Evolutionary conservation across 2,797 vertebrate genomes (phyloP).

Genomic region (Falco concolor): DNA sequence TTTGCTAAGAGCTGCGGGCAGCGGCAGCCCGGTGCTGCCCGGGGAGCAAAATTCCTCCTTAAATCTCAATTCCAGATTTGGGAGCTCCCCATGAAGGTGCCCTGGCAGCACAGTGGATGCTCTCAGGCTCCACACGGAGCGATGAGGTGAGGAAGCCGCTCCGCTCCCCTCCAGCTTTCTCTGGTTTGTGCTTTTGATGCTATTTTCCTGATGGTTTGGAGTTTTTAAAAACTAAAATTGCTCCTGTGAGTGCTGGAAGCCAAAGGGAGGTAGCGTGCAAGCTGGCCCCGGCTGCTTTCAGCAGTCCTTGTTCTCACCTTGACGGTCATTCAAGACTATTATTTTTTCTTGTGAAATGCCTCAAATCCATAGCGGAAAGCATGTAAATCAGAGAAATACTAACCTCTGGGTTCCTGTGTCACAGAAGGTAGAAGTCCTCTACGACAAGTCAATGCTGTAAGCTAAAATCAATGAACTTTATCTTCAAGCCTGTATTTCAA

Average conservation of each 20-base stretch:
- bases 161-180: neutral
- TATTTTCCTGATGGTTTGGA: neutral
- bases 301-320: neutral
- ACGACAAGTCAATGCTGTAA: neutral
- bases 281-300: neutral
- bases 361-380: neutral
- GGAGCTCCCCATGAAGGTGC: neutral
- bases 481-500: neutral
- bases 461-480: neutral
- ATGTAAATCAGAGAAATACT: neutral
- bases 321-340: neutral
- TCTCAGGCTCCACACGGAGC: rapidly evolving
- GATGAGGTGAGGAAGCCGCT: rapidly evolving
- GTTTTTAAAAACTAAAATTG: neutral
- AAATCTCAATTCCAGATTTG: neutral
- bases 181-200: neutral
- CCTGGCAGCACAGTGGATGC: rapidly evolving
- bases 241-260: neutral
- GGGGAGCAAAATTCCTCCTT: neutral
- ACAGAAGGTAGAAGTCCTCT: neutral
- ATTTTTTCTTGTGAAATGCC: neutral
- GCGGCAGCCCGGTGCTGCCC: neutral
- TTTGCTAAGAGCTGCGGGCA: neutral
- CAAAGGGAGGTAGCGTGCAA: neutral
- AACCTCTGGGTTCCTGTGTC: neutral